Evolutionary conservation across 2,113 vertebrate genomes (phyloP).

Genomic region (Pimephales promelas): DNA sequence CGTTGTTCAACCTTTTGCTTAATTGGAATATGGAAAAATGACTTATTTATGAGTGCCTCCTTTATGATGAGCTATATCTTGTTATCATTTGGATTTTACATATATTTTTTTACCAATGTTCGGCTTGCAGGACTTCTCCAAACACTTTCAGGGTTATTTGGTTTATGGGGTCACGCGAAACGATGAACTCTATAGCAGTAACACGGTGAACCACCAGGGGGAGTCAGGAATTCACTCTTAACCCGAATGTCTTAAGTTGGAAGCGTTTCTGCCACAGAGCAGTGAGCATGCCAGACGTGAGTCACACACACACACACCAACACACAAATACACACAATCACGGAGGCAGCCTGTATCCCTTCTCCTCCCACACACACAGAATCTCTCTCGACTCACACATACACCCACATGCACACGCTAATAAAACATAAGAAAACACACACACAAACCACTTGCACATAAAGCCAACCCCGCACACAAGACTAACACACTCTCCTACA

Average conservation of each 20-base stretch:
- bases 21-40: neutral
- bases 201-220: slow-evolving; percentile 50
- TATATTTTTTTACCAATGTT: neutral
- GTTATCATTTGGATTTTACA: too few species aligned
- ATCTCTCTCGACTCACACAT: slow-evolving; percentile 8
- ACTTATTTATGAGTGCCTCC: too few species aligned
- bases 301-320: slow-evolving; percentile 22
- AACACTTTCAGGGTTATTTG: neutral
- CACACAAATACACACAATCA: slow-evolving; percentile 33
- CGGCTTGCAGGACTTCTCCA: neutral
- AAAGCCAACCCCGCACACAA: slow-evolving; percentile 8
- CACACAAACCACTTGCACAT: slow-evolving; percentile 30
- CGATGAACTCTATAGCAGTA: neutral
- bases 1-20: neutral
- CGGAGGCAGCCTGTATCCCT: slow-evolving; percentile 27
- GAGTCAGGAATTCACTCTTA: slow-evolving; percentile 51
- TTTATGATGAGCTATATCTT: too few species aligned
- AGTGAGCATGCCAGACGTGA: slow-evolving; percentile 53
- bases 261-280: slow-evolving; percentile 44
- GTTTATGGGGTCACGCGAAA: neutral
- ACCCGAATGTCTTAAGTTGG: slow-evolving; percentile 39
- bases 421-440: slow-evolving; percentile 38
- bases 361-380: slow-evolving; percentile 37
- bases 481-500: slow-evolving; percentile 32
- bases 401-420: slow-evolving; percentile 35